These are phyloP conservation scores for Mareca strepera DNA, from an alignment of 2,797 vertebrate species.

Conservation along the genomic window DNA sequence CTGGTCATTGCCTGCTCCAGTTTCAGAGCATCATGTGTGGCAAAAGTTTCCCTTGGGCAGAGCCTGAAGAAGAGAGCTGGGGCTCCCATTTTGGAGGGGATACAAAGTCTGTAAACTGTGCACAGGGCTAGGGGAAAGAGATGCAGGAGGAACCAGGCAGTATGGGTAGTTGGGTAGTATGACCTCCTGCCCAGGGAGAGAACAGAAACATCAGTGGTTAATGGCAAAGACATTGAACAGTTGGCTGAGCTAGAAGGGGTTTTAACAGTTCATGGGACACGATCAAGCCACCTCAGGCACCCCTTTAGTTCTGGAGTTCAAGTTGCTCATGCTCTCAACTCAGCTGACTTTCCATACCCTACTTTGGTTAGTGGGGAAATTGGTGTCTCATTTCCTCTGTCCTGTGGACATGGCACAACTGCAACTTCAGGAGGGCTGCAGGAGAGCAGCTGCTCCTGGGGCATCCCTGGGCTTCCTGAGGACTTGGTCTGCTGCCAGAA, in stretches of 20 bases:
- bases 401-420: too few relatives aligned
- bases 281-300: not conserved
- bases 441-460: not conserved
- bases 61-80: not conserved
- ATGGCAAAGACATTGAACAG: not conserved
- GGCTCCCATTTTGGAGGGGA: not conserved
- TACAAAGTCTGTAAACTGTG: not conserved
- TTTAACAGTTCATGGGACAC: not conserved
- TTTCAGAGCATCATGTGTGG: not conserved
- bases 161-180: not conserved
- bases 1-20: fast-evolving
- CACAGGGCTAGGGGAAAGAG: not conserved
- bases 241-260: not conserved
- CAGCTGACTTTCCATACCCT: not conserved
- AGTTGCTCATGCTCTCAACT: not conserved
- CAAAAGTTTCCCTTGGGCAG: not conserved
- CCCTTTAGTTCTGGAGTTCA: not conserved
- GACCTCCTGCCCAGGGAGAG: not conserved
- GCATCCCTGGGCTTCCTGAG: not conserved
- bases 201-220: fast-evolving
- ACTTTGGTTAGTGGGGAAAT: not conserved
- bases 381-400: not conserved
- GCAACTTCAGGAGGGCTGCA: not conserved
- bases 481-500: not conserved
- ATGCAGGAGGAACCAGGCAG: not conserved